These are phyloP conservation scores for Calliphora vomitoria DNA, from an alignment of 2,888 invertebrate genomes.

Conservation along the genomic window DNA sequence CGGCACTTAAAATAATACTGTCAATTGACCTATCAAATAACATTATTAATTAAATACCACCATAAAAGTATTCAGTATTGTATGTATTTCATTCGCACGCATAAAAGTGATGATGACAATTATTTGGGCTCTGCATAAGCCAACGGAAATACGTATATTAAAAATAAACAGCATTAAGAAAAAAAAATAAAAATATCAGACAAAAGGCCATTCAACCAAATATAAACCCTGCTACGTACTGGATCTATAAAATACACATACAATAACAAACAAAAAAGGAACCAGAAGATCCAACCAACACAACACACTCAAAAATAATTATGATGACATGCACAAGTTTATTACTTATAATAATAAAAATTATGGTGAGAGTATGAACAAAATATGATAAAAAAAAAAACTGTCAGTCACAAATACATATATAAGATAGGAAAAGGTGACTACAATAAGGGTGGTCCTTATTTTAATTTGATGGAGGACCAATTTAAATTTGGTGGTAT, in stretches of 20 bases:
- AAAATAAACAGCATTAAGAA: background rate
- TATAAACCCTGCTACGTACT: background rate
- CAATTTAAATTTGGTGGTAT: too few species aligned
- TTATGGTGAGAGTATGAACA: background rate
- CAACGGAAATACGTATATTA: slow-evolving; percentile 5
- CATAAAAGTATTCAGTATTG: slow-evolving; percentile 48
- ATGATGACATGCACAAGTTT: slow-evolving; percentile 41
- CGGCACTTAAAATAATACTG: slow-evolving; percentile 57
- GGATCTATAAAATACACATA: background rate
- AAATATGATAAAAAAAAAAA: background rate
- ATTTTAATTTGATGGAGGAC: too few species aligned
- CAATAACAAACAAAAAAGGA: background rate
- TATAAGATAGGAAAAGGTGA: too few species aligned
- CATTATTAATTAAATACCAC: slow-evolving; percentile 51
- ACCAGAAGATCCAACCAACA: slow-evolving; percentile 21
- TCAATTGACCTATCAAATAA: slow-evolving; percentile 61
- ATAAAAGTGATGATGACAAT: slow-evolving; percentile 66
- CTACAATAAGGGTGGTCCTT: too few species aligned
- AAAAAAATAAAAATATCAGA: background rate
- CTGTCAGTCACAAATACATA: background rate
- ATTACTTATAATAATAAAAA: slow-evolving; percentile 28
- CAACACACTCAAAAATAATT: background rate
- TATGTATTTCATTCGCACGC: too few species aligned
- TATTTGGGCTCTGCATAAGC: slow-evolving; percentile 52
- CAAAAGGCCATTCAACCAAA: slow-evolving; percentile 52